Conservation (phyloP, 1,140 invertebrate species). For the Monomorium pharaonis region DNA sequence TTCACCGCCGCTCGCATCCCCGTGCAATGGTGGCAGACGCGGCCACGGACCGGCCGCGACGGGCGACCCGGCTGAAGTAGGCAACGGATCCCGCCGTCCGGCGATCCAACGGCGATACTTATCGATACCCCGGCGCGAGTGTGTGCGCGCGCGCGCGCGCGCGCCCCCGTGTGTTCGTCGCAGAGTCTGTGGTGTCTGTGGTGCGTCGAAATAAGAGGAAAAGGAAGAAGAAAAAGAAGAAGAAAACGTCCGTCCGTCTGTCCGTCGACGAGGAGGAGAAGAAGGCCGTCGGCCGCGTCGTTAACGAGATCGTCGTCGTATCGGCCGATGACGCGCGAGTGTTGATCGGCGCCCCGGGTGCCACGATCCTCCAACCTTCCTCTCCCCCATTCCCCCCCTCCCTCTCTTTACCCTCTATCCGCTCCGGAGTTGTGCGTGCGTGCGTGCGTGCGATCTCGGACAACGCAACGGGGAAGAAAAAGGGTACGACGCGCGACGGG, state of each 20-base stretch:
- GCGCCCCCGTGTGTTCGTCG: no score
- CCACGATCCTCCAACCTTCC: background rate
- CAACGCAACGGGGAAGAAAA: background rate
- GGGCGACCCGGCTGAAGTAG: background rate
- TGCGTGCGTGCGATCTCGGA: background rate
- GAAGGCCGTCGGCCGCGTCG: background rate
- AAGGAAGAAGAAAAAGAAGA: background rate
- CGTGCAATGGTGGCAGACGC: conserved; percentile 53
- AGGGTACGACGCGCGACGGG: conserved; percentile 36
- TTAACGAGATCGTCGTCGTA: conserved; percentile 17
- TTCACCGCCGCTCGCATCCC: conserved; percentile 18
- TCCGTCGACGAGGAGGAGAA: background rate
- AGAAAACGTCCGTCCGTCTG: background rate
- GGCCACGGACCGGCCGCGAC: conserved; percentile 35
- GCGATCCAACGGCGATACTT: background rate
- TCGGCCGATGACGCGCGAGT: conserved; percentile 36
- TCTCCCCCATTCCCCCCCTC: no score
- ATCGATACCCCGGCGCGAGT: conserved; percentile 10
- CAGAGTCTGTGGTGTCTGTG: background rate
- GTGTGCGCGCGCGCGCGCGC: background rate
- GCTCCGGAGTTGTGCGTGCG: background rate
- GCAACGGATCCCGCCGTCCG: background rate
- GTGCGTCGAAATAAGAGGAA: background rate
- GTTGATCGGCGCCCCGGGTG: conserved; percentile 30
- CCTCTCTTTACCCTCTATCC: no score